Evolutionary conservation across 30 jellyfish, hydroid and myxozoan genomes (phyloP).

Genomic region (Aurelia sp.): DNA sequence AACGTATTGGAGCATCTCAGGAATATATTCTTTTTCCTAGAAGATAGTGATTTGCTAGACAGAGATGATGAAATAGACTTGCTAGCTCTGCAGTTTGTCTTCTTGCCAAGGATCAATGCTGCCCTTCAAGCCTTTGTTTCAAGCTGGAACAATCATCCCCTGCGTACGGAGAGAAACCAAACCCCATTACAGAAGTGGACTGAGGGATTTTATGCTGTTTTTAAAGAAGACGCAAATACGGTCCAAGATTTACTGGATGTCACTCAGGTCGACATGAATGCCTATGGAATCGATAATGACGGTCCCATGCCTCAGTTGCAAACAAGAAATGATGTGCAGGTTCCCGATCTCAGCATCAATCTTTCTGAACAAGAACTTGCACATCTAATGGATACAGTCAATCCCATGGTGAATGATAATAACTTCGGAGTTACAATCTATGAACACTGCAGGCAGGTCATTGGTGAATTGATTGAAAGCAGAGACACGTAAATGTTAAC

Average conservation of each 20-base stretch:
- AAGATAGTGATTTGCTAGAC: not conserved
- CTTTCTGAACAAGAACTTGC: too few species aligned
- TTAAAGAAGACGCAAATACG: not conserved
- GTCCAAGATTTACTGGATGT: not conserved
- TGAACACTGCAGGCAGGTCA: slow-evolving; percentile 8
- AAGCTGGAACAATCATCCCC: slow-evolving; percentile 10
- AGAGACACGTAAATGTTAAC: too few species aligned
- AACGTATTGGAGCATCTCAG: not conserved
- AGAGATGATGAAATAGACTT: not conserved
- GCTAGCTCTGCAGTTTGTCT: not conserved
- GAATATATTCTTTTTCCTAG: not conserved
- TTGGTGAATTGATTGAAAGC: not conserved
- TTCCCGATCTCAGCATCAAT: not conserved
- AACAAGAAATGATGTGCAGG: slow-evolving; percentile 1
- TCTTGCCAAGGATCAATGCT: slow-evolving; percentile 5
- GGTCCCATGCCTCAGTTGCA: not conserved
- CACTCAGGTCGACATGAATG: not conserved
- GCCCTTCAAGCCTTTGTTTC: not conserved
- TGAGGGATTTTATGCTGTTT: not conserved
- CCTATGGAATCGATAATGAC: not conserved
- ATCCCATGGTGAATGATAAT: too few species aligned
- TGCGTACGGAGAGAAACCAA: not conserved
- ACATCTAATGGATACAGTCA: too few species aligned
- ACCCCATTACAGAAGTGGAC: not conserved
- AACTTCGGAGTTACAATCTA: not conserved